Evolutionary conservation across 2,113 vertebrate genomes (phyloP).

Genomic region (Conger conger): DNA sequence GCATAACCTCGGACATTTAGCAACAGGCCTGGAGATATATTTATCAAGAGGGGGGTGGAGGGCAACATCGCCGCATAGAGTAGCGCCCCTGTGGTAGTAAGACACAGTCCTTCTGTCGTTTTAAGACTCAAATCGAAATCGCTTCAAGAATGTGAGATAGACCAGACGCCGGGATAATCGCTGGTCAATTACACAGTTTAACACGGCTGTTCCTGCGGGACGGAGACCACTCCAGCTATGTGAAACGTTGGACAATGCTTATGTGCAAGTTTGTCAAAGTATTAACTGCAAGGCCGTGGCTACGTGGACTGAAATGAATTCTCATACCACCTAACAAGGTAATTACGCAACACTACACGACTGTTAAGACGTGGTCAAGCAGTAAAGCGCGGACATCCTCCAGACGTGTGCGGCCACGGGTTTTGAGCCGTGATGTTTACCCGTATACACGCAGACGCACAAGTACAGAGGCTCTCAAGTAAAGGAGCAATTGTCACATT

Average conservation of each 20-base stretch:
- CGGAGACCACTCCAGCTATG: not conserved
- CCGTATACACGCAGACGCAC: not conserved
- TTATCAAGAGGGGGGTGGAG: not conserved
- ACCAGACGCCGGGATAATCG: not conserved
- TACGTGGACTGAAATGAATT: not conserved
- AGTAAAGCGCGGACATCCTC: not conserved
- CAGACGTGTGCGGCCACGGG: not conserved
- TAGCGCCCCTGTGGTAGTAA: not conserved
- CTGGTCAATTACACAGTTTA: not conserved
- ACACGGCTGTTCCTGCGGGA: not conserved
- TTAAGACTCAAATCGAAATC: not conserved
- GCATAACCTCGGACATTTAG: not conserved
- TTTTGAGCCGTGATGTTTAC: not conserved
- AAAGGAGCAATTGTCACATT: not conserved
- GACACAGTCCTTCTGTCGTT: not conserved
- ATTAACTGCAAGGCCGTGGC: not conserved
- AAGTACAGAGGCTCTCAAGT: not conserved
- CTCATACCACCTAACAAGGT: not conserved
- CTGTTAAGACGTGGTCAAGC: not conserved
- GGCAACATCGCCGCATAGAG: not conserved
- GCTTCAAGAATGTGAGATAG: not conserved
- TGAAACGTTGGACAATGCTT: not conserved
- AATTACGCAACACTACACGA: not conserved
- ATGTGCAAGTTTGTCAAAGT: not conserved
- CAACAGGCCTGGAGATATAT: not conserved